Evolutionary conservation across 2,888 invertebrate species (phyloP), one percentile per base, ranked within the genome.

Genomic region (Noctua comes): DNA sequence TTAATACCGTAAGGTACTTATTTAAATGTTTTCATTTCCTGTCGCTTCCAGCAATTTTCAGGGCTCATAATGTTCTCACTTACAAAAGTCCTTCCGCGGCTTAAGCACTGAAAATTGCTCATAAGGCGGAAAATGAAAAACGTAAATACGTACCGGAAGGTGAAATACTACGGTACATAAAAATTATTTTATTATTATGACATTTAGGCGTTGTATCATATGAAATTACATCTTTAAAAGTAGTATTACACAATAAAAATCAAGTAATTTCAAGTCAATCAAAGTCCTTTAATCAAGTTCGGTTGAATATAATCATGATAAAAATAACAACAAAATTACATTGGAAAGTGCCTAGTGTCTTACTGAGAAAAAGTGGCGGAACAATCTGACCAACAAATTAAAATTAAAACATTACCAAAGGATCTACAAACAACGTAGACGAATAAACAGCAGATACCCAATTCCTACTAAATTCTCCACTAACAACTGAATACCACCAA

Each of bases 31-130:
- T 69, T 40, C 46, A 78, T 80, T 80, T 83, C 80, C 83, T 48
- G 54, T 16, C 84, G 31, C 83, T 64, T n/a, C n/a, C n/a, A 48
- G 36, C 31, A 83, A 69, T 69, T 83, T 77, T 65, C 68, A 69
- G 54, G 59, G 46, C n/a, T 83, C 64, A 48, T 68, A 80, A 80
- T 78, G 64, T 65, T 80, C 83, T 83, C 78, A 83, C 83, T 79
- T 83, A 83, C 70, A 54, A 84, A 64, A 66, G 43, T 84, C 71
- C 79, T 70, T 66, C 65, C 84, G 57, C 36, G 2, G 79, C 69
- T 80, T 84, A 84, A 80, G 65, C 80, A 66, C 84, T 79, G 65
- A 69, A 68, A 79, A 84, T 84, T 80, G 84, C 36, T 65, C 70
- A n/a, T 24, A 24, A 46, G 27, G 62, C 77, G 80, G 83, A 80